Conservation (phyloP, 2,888 invertebrate genomes). For the Papilio protenor region DNA sequence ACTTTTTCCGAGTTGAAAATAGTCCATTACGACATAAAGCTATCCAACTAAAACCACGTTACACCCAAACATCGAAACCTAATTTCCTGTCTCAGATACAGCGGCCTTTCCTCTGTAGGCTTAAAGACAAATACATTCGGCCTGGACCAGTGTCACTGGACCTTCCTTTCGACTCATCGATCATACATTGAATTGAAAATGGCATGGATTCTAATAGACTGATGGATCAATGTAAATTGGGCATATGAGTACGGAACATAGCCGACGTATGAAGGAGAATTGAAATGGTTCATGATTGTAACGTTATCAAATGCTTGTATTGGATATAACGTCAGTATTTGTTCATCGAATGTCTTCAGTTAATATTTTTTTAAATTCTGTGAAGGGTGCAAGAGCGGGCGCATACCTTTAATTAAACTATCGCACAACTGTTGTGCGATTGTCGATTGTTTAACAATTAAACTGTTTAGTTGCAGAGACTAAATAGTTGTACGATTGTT, state of each 20-base stretch:
- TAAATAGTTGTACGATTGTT: too few species aligned
- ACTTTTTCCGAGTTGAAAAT: background rate
- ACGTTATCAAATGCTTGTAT: background rate
- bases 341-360: background rate
- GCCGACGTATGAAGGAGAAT: constrained; percentile 22
- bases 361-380: too few species aligned
- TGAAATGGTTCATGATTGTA: background rate
- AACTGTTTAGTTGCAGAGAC: too few species aligned
- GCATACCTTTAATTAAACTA: constrained; percentile 55
- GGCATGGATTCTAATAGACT: constrained; percentile 44
- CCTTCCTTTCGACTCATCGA: constrained; percentile 47
- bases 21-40: constrained; percentile 53
- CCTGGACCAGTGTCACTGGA: constrained; percentile 60
- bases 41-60: constrained; percentile 59
- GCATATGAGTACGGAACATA: background rate
- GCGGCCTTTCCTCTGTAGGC: constrained; percentile 54
- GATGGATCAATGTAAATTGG: constrained; percentile 43
- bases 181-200: constrained; percentile 35
- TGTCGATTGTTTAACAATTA: too few species aligned
- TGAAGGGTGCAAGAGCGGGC: too few species aligned
- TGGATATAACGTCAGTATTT: background rate
- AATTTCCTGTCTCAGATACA: constrained; percentile 83
- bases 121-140: constrained; percentile 76
- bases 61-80: constrained; percentile 80
- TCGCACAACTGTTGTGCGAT: too few species aligned